Evolutionary conservation across 2,888 invertebrate species (phyloP).

Genomic region (Oxystoma pomonae): DNA sequence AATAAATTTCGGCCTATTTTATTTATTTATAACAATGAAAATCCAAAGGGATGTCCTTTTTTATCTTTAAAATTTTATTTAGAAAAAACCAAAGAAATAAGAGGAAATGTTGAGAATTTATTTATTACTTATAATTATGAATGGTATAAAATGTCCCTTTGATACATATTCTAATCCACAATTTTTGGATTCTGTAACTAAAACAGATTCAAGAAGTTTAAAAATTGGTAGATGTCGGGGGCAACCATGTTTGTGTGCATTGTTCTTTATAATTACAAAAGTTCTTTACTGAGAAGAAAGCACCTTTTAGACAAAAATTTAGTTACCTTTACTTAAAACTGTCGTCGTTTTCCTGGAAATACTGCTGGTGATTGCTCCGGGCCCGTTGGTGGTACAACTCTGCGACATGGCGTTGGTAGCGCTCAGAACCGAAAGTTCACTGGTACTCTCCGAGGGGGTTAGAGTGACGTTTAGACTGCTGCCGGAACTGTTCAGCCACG

Average conservation of each 20-base stretch:
- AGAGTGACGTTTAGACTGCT: slow-evolving; percentile 42
- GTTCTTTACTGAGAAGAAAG: no score
- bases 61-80: background rate
- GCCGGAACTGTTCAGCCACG: slow-evolving; percentile 43
- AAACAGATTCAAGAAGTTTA: no score
- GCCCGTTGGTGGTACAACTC: slow-evolving; percentile 10
- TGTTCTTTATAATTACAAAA: no score
- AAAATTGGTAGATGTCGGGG: no score
- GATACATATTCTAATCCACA: no score
- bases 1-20: slow-evolving; percentile 5
- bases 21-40: slow-evolving; percentile 1
- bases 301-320: no score
- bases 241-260: no score
- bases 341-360: slow-evolving; percentile 15
- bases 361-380: slow-evolving; percentile 1
- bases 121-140: slow-evolving; percentile 10
- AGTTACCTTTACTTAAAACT: slow-evolving; percentile 16
- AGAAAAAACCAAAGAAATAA: background rate
- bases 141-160: no score
- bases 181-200: no score
- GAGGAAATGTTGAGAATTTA: background rate
- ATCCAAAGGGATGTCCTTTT: background rate
- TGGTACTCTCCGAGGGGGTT: slow-evolving; percentile 42
- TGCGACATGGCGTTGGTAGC: slow-evolving; percentile 28
- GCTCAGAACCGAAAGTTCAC: slow-evolving; percentile 40